Evolutionary conservation across 2,888 invertebrate genomes (phyloP), one percentile per base, ranked within the genome.

Genomic region (Euphydryas editha): DNA sequence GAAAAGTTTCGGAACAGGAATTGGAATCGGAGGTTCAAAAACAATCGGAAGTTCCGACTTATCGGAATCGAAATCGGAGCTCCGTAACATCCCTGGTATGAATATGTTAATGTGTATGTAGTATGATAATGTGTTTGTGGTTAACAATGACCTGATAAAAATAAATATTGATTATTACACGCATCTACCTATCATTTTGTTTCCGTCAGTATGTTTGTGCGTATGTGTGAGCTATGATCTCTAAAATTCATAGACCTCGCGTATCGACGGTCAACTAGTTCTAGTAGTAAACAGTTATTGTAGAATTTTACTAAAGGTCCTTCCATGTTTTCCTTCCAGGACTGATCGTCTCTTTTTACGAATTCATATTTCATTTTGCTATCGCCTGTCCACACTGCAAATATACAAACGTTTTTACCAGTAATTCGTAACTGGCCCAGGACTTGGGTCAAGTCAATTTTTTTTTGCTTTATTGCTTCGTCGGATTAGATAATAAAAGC

Each of bases 241-340:
- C 59, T 20, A 15, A 59, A 18, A 44, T 46, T 17, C 59, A 59
- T 59, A 59, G 24, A 24, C 24, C 59, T 59, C 8, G 59, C 13
- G 15, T 59, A 46, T 44, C 59, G 44, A 1, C 46, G 47, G 18
- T 59, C 59, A 24, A 59, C 46, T 46, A 59, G n/a, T 30, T 59
- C 59, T 59, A 46, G 61, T 49, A 61, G 61, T 18, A 61, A 51
- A 54, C 61, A 61, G 37, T 61, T 61, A 20, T 61, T 37, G 36
- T 61, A 61, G 21, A 63, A 63, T 49, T 47, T 46, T 37, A 63
- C 57, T 7, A 57, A 20, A 1, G 11, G 42, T 42, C 13, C 15
- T 63, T 64, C 44, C 64, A 65, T 65, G 42, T 65, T 65, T 46
- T 65, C 59, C 54, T 65, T 65, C 54, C 64, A 65, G 51, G 59